Percentiles rank a stretch among this genome's conserved stretches.
These are phyloP conservation scores for Aporrectodea caliginosa DNA, from an alignment of 1,140 invertebrate genomes.

Conservation along the genomic window DNA sequence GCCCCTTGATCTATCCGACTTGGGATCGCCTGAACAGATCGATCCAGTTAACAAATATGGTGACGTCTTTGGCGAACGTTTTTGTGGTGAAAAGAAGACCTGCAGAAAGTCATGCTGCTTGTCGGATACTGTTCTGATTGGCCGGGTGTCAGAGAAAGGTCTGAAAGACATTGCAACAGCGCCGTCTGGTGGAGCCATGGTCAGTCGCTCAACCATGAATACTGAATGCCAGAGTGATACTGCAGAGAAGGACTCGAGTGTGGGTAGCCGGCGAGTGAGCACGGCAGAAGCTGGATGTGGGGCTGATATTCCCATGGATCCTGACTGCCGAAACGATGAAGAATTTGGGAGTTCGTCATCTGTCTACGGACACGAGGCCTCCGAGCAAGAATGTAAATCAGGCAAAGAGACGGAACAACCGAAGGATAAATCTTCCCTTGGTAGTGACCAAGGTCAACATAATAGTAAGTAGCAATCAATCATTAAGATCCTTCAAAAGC, in stretches of 20 bases:
- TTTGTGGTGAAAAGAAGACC: neutral
- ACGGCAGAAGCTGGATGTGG: too few relatives aligned
- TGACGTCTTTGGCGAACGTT: neutral
- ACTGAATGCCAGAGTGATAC: neutral
- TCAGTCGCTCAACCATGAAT: neutral
- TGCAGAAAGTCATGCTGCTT: neutral
- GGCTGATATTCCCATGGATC: too few relatives aligned
- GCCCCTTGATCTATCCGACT: neutral
- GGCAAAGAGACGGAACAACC: too few relatives aligned
- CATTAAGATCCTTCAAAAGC: too few relatives aligned
- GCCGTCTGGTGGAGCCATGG: neutral
- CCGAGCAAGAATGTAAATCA: too few relatives aligned
- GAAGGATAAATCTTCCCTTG: too few relatives aligned
- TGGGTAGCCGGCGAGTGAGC: too few relatives aligned
- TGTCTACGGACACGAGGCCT: too few relatives aligned
- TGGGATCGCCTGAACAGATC: slow-evolving; percentile 12
- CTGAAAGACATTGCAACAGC: neutral
- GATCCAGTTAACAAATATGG: slow-evolving; percentile 22
- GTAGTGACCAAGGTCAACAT: too few relatives aligned
- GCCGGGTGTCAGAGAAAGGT: neutral
- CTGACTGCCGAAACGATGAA: too few relatives aligned
- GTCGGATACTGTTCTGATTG: neutral
- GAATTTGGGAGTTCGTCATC: too few relatives aligned
- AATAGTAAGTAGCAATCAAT: too few relatives aligned
- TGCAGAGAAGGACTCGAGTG: neutral